phyloP scores from a whole-genome alignment of 2,888 invertebrate species.

The Xylota segnis region DNA sequence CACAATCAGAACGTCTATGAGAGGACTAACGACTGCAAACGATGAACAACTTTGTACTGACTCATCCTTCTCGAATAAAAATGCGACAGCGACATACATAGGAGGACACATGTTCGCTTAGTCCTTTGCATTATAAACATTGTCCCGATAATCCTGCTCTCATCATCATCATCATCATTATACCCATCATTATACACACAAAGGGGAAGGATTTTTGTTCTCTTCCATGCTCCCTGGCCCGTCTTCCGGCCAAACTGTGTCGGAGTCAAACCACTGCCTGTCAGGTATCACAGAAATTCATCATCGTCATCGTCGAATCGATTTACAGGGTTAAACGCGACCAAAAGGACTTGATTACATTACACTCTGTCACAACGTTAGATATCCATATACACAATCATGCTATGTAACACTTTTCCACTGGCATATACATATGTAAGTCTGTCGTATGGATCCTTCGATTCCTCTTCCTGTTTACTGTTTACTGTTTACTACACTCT shows the following conservation, averaged over 20 bases:
- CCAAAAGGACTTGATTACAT: slow-evolving; percentile 62
- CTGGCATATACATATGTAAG: slow-evolving; percentile 1
- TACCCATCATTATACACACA: slow-evolving; percentile 49
- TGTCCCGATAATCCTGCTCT: slow-evolving; percentile 16
- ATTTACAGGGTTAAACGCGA: slow-evolving; percentile 55
- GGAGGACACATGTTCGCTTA: neutral
- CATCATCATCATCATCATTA: slow-evolving; percentile 59
- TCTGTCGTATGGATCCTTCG: slow-evolving; percentile 6
- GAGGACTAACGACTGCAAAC: slow-evolving; percentile 42
- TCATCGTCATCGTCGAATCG: slow-evolving; percentile 56
- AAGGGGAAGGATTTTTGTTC: slow-evolving; percentile 22
- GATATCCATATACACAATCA: neutral
- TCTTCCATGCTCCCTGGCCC: neutral
- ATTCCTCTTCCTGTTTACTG: slow-evolving; percentile 20
- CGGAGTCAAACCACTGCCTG: slow-evolving; percentile 27
- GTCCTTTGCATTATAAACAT: slow-evolving; percentile 30
- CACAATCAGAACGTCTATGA: slow-evolving; percentile 24
- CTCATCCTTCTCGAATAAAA: neutral
- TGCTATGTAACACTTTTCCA: slow-evolving; percentile 1
- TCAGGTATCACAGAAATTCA: slow-evolving; percentile 55
- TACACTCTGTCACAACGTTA: neutral
- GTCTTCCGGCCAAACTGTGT: slow-evolving; percentile 7
- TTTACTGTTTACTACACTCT: slow-evolving; percentile 3
- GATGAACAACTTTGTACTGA: slow-evolving; percentile 10
- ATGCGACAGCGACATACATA: too few species aligned